Evolutionary conservation across 2,888 invertebrate species (phyloP).

Genomic region (Mechanitis messenoides): DNA sequence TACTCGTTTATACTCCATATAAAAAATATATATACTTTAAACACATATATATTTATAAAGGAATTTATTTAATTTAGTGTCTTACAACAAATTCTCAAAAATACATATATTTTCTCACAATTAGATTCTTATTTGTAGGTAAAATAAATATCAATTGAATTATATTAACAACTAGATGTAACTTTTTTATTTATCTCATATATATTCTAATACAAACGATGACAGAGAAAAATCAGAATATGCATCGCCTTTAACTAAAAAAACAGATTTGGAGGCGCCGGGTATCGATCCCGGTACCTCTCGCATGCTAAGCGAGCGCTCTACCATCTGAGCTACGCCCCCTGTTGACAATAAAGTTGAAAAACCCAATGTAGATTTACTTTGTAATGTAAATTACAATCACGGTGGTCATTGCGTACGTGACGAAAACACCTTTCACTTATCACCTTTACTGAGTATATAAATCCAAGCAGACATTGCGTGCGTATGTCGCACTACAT

Average conservation of each 20-base stretch:
- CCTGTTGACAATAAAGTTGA: slow-evolving; percentile 31
- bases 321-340: slow-evolving; percentile 77
- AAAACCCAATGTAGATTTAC: neutral
- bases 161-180: too few relatives aligned
- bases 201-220: too few relatives aligned
- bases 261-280: slow-evolving; percentile 66
- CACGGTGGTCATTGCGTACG: slow-evolving; percentile 18
- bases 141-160: too few relatives aligned
- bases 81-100: too few relatives aligned
- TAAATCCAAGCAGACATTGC: neutral
- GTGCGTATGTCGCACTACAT: too few relatives aligned
- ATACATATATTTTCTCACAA: too few relatives aligned
- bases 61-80: too few relatives aligned
- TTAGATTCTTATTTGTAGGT: too few relatives aligned
- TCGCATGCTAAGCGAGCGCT: slow-evolving; percentile 77
- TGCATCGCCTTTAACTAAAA: neutral
- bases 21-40: too few relatives aligned
- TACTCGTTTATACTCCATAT: too few relatives aligned
- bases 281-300: slow-evolving; percentile 78
- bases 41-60: too few relatives aligned
- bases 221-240: neutral
- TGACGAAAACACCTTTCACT: slow-evolving; percentile 21
- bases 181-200: too few relatives aligned
- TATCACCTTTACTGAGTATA: slow-evolving; percentile 6
- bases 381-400: slow-evolving; percentile 3